phyloP scores from a whole-genome alignment of 2,888 invertebrate genomes.

The Heterodera filipjevi region DNA sequence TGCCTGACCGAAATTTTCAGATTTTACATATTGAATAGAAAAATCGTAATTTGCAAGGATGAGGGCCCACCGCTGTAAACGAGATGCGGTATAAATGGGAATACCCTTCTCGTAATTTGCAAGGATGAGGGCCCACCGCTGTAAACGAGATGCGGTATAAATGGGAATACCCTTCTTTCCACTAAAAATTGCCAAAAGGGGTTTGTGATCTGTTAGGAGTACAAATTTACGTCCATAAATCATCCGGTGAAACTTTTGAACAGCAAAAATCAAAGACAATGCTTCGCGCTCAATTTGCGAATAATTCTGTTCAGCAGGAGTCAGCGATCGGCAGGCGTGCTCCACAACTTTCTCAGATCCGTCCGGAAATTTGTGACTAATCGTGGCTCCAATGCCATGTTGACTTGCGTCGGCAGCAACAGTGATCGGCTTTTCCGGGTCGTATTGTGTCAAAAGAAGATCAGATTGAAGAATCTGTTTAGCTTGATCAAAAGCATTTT shows the following conservation, averaged over 20 bases:
- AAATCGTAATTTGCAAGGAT: too few relatives aligned
- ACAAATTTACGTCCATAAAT: slow-evolving; percentile 66
- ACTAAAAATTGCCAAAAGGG: slow-evolving; percentile 60
- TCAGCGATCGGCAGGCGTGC: slow-evolving; percentile 42
- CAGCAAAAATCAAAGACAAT: slow-evolving; percentile 65
- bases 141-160: too few relatives aligned
- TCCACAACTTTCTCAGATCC: slow-evolving; percentile 48
- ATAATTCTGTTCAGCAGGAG: slow-evolving; percentile 44
- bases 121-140: too few relatives aligned
- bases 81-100: too few relatives aligned
- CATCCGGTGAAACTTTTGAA: slow-evolving; percentile 66
- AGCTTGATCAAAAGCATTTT: slow-evolving; percentile 42
- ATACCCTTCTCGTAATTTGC: too few relatives aligned
- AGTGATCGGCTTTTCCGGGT: slow-evolving; percentile 55
- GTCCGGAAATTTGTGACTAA: slow-evolving; percentile 50
- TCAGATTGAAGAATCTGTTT: slow-evolving; percentile 53
- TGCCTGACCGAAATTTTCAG: slow-evolving; percentile 60
- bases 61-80: too few relatives aligned
- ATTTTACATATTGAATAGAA: slow-evolving; percentile 57
- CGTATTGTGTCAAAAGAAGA: too few relatives aligned
- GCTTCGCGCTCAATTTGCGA: slow-evolving; percentile 62
- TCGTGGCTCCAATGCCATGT: slow-evolving; percentile 59
- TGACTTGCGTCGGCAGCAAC: slow-evolving; percentile 66
- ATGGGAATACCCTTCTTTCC: slow-evolving; percentile 16
- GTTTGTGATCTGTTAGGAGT: slow-evolving; percentile 53